Evolutionary conservation across 2,113 vertebrate genomes (phyloP).

Genomic region (Tautogolabrus adspersus): DNA sequence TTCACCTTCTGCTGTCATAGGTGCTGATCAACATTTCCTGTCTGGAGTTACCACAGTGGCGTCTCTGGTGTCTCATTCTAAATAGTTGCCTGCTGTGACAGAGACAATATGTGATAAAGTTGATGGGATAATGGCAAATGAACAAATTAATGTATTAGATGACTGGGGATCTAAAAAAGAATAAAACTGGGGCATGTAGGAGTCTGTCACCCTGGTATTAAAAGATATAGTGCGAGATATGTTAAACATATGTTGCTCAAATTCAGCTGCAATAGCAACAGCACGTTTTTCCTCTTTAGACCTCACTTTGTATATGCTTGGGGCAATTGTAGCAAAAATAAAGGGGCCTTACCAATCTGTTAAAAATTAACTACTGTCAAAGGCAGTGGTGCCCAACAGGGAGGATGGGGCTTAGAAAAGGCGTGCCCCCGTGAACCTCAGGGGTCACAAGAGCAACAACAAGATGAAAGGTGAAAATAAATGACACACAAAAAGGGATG

Average conservation of each 20-base stretch:
- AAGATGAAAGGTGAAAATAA: background rate
- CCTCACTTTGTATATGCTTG: background rate
- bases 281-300: background rate
- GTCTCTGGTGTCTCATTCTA: slow-evolving; percentile 38
- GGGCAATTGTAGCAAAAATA: background rate
- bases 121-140: slow-evolving; percentile 18
- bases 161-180: background rate
- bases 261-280: background rate
- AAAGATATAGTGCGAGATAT: background rate
- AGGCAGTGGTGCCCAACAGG: background rate
- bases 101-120: slow-evolving; percentile 12
- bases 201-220: background rate
- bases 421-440: background rate
- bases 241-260: too few species aligned
- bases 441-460: too few species aligned
- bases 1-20: slow-evolving; percentile 54
- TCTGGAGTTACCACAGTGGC: slow-evolving; percentile 25
- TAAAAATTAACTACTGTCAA: background rate
- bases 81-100: slow-evolving; percentile 16
- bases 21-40: slow-evolving; percentile 57
- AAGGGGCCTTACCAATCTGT: background rate
- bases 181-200: slow-evolving; percentile 1
- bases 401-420: too few species aligned
- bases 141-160: slow-evolving; percentile 22
- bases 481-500: background rate